Evolutionary conservation across 2,888 invertebrate species (phyloP), one percentile per base, ranked within the genome.

Genomic region (Drosophila monieri): DNA sequence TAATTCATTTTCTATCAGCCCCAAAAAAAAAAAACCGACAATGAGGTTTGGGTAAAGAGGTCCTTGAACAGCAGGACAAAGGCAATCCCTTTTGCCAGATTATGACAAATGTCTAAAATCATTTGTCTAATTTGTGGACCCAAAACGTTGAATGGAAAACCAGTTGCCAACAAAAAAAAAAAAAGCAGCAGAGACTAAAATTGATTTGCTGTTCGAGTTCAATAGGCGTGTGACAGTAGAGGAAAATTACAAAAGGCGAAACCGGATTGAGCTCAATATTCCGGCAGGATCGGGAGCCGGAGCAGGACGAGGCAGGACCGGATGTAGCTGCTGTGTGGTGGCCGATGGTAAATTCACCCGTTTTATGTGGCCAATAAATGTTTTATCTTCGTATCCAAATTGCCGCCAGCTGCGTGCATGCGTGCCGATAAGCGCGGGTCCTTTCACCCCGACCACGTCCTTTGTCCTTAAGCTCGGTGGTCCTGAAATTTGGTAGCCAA

Each of bases 341-440:
- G 46, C 43, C 32, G 30, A 54, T 67, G 72, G 86, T 85, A 69
- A 85, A 83, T 85, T 80, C 58, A 85, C 72, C 81, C 80, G 80
- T 85, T 85, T 88, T 85, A 88, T 83, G 86, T 76, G 78, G 70
- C 78, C 84, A 84, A 85, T 85, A 88, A 85, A 85, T 85, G 86
- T 83, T 85, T 85, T 85, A 85, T 85, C 88, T 85, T 72, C 73
- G 78, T 75, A 84, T 71, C 88, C 86, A 88, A 88, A 85, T 85
- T 77, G 80, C 80, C 71, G 62, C 65, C 84, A 84, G 84, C 88
- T 88, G 88, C 71, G 83, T 85, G 80, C 71, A 77, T 76, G 83
- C 86, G 71, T 83, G 80, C 77, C 77, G 80, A 81, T 87, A 81
- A 85, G 80, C 81, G 49, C 27, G 46, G n/a, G 65, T 49, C 48